Base-by-base conservation (phyloP, 2,113 vertebrate species). In the Donacobius atricapilla region DNA sequence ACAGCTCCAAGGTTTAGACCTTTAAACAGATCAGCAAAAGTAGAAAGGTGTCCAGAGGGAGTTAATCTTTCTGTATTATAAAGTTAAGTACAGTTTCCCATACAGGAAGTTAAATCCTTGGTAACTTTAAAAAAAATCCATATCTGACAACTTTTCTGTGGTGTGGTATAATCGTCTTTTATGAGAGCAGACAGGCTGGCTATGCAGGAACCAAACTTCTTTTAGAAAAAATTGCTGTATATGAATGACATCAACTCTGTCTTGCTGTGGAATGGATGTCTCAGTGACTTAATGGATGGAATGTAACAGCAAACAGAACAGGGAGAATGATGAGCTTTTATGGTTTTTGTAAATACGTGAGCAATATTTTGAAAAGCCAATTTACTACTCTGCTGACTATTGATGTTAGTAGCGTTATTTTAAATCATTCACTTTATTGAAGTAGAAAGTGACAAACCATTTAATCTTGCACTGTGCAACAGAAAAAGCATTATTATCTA, bases 121-220 rank as follows among this genome's bases (percentile, higher is more conserved):
- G 24, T 31, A 77, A 42, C 37, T 70, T 78, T 84, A 13, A 73
- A 33, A 54, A 61, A 13, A 61, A 18, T 2, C 2, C 8, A 4
- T 14, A 15, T 35, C 37, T 72, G 71, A 51, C 27, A 83, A 3
- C 12, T 57, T 25, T 22, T 45, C 12, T 65, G 27, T 6, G 6
- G 13, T n/a, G 21, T 14, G 44, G 13, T 69, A 20, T 23, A 22
- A 33, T 21, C 58, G 11, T 28, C 4, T 33, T 40, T 30, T 37
- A 1, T 35, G 50, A 57, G 83, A 65, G 40, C 7, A 7, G 23
- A 11, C 8, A 2, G 7, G 0, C 6, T 27, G 19, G 33, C 51
- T 39, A 1, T 21, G 24, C 10, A 75, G 61, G 47, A 44, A 50
- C 21, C 28, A 54, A 31, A 35, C 8, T n/a, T 21, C 12, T 66